Percentiles rank a stretch among this genome's conserved stretches.
Conservation (phyloP, 2,888 invertebrate species). For the Cryptus viduatorius region DNA sequence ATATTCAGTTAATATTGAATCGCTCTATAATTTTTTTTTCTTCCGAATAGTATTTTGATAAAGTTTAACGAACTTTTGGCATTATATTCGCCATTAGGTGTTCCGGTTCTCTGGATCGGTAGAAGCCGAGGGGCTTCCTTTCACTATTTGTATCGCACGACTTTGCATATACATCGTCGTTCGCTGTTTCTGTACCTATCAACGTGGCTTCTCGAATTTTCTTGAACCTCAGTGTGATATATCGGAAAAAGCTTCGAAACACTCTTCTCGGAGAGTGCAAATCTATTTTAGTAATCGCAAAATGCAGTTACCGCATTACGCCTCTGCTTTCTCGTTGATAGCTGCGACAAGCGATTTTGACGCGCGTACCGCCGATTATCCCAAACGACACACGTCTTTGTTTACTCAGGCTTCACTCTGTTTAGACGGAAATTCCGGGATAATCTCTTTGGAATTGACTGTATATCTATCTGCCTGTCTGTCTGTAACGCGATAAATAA, state of each 20-base stretch:
- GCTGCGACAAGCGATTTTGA: not conserved
- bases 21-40: not conserved
- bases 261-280: not conserved
- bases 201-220: conserved; percentile 15
- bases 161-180: conserved; percentile 15
- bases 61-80: conserved; percentile 22
- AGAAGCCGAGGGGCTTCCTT: conserved; percentile 70
- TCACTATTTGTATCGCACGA: conserved; percentile 66
- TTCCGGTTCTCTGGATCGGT: conserved; percentile 51
- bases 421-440: not conserved
- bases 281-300: conserved; percentile 13
- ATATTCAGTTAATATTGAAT: not conserved
- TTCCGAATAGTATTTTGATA: not conserved
- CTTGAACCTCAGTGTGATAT: not conserved
- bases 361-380: conserved; percentile 1
- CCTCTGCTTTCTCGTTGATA: not conserved
- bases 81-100: conserved; percentile 30
- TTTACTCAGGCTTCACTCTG: conserved; percentile 6
- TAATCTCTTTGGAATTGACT: not conserved
- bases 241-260: not conserved
- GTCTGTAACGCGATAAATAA: not conserved
- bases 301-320: conserved; percentile 5
- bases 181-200: conserved; percentile 1
- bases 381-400: not conserved
- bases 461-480: not conserved